A percentile compares a stretch with the other conserved stretches of the same genome.
Conservation (phyloP, 2,888 invertebrate genomes). For the Eudasyphora cyanicolor region DNA sequence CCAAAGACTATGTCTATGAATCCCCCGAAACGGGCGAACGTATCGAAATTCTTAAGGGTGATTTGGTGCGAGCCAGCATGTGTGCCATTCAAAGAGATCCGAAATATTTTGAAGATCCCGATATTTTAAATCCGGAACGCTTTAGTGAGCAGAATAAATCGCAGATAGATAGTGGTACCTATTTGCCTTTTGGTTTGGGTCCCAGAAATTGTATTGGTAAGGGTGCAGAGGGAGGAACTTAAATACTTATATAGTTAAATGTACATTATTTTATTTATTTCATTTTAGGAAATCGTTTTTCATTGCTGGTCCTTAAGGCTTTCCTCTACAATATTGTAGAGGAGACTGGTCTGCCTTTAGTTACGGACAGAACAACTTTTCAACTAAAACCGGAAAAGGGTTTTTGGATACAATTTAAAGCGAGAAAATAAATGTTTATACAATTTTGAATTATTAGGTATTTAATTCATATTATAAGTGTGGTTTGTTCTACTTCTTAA, state of each 20-base stretch:
- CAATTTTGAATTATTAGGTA: background rate
- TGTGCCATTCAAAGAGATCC: conserved; percentile 81
- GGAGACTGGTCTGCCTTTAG: conserved; percentile 67
- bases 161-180: conserved; percentile 78
- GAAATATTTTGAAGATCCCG: conserved; percentile 81
- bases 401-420: conserved; percentile 66
- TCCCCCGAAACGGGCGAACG: background rate
- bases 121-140: conserved; percentile 82
- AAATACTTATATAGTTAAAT: conserved; percentile 64
- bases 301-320: conserved; percentile 68
- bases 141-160: conserved; percentile 82
- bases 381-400: conserved; percentile 65
- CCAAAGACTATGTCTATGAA: conserved; percentile 78
- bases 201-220: conserved; percentile 83
- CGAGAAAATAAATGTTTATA: conserved; percentile 13
- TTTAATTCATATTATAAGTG: background rate
- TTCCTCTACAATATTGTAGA: conserved; percentile 68
- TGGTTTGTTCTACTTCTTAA: background rate
- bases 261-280: conserved; percentile 72
- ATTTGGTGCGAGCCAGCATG: conserved; percentile 78
- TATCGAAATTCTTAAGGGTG: conserved; percentile 81
- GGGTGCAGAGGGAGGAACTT: background rate
- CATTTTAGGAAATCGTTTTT: conserved; percentile 75
- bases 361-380: conserved; percentile 63
- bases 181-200: conserved; percentile 82